Conservation (phyloP, 2,888 invertebrate genomes). For the Ornithoptera alexandrae region DNA sequence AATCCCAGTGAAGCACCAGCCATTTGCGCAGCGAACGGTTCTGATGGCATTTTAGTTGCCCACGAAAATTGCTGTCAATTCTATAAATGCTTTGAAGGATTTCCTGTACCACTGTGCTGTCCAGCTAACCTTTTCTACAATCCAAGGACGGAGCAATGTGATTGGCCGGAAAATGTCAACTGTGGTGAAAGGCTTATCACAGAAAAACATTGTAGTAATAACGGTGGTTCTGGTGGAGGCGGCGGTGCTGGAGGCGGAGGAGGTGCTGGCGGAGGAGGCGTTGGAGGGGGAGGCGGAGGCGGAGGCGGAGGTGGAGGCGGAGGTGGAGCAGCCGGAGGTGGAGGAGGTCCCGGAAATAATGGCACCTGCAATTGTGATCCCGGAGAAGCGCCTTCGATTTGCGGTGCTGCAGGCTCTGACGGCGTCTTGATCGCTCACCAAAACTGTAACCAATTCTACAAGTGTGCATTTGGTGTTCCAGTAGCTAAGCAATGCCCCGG, state of each 20-base stretch:
- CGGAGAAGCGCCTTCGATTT: constrained; percentile 40
- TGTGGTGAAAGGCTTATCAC: constrained; percentile 44
- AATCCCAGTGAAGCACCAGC: constrained; percentile 40
- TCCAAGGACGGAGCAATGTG: constrained; percentile 41
- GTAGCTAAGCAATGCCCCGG: constrained; percentile 35
- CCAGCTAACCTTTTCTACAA: constrained; percentile 43
- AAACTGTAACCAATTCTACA: constrained; percentile 44
- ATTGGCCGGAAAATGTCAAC: constrained; percentile 47
- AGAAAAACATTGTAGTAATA: constrained; percentile 15
- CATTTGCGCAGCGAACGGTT: constrained; percentile 41
- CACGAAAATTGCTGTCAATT: constrained; percentile 48
- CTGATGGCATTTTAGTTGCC: constrained; percentile 44
- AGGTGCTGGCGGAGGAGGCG: constrained; percentile 8
- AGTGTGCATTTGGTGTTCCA: constrained; percentile 37
- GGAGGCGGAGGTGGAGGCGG: constrained; percentile 4
- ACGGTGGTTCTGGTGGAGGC: neutral
- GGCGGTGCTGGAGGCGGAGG: constrained; percentile 6
- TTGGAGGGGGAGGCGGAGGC: neutral
- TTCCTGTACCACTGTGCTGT: constrained; percentile 41
- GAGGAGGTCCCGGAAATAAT: constrained; percentile 9
- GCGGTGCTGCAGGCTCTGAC: constrained; percentile 38
- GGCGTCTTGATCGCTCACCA: constrained; percentile 44
- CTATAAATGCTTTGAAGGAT: constrained; percentile 44
- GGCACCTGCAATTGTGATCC: constrained; percentile 37
- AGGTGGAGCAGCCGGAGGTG: constrained; percentile 7